Conservation (phyloP, 2,888 invertebrate species). For the Mythimna loreyi region DNA sequence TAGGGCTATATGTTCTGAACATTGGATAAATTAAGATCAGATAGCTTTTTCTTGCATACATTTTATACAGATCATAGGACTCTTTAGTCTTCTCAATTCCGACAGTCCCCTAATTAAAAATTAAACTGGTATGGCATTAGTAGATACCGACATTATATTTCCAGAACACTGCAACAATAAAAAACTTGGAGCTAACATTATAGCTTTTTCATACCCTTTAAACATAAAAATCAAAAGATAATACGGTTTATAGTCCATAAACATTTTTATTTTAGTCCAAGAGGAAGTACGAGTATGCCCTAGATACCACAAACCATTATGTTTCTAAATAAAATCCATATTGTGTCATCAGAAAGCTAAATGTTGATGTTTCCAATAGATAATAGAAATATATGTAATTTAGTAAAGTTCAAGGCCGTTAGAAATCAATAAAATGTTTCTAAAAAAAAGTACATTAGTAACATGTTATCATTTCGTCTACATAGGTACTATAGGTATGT, state of each 20-base stretch:
- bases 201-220: background rate
- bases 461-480: background rate
- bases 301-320: slow-evolving; percentile 7
- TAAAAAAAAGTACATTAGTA: slow-evolving; percentile 7
- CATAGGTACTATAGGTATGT: too few relatives aligned
- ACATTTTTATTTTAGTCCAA: background rate
- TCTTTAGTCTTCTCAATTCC: background rate
- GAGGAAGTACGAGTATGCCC: background rate
- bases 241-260: background rate
- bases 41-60: too few relatives aligned
- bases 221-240: background rate
- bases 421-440: slow-evolving; percentile 39
- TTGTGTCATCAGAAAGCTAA: background rate
- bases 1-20: background rate
- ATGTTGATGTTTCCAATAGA: slow-evolving; percentile 5
- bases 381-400: slow-evolving; percentile 10
- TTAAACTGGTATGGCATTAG: slow-evolving; percentile 7
- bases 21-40: background rate
- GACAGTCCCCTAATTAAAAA: slow-evolving; percentile 30
- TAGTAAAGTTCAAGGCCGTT: slow-evolving; percentile 5
- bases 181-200: background rate
- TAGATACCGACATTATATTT: slow-evolving; percentile 10
- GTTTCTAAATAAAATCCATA: background rate
- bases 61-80: background rate
- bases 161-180: background rate